Evolutionary conservation across 2,113 vertebrate species (phyloP), one percentile per base, ranked within the genome.

Genomic region (Hyaena hyaena): DNA sequence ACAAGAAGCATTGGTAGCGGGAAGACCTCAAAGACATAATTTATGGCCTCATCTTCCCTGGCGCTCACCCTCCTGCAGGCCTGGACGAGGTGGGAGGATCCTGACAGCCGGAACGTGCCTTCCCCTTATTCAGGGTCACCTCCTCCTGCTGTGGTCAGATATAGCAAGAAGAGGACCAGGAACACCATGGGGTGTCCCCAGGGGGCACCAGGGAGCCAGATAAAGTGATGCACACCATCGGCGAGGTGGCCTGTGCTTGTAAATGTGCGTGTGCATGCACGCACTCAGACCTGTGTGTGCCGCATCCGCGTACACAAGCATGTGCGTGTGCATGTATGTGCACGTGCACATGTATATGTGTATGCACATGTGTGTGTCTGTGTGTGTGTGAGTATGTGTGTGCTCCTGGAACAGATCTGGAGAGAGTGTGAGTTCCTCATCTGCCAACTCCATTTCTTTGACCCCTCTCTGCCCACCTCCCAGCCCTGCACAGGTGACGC

Each of bases 171-270:
- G 58, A 92, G 55, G 43, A 65, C 28, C 45, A 7, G 15, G 24
- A 28, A 45, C 31, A 35, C 65, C 43, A 24, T 1, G 7, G 43
- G 24, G 66, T 39, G 24, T 74, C 45, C 58, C 84, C 80, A 82
- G 88, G 69, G 66, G 85, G 23, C 15, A 1, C 35, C 81, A 33
- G 82, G 24, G 33, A 96, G 43, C 82, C 93, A 61, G 43, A 84
- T 28, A 15, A 48, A 50, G 33, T 83, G 35, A 24, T 15, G 7
- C 23, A 28, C 53, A 53, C 33, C 7, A 2, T 73, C 88, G 9
- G 55, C 48, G 33, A 35, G 15, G 26, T 58, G 35, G 35, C 35
- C 31, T 85, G n/a, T 65, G 81, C 21, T 23, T 21, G 9, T 17
- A n/a, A 19, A 33, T 17, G 39, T 53, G 73, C 11, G 10, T 45